Conservation (phyloP, 37 sponge, comb jelly and placozoan species). For the Agelas oroides region DNA sequence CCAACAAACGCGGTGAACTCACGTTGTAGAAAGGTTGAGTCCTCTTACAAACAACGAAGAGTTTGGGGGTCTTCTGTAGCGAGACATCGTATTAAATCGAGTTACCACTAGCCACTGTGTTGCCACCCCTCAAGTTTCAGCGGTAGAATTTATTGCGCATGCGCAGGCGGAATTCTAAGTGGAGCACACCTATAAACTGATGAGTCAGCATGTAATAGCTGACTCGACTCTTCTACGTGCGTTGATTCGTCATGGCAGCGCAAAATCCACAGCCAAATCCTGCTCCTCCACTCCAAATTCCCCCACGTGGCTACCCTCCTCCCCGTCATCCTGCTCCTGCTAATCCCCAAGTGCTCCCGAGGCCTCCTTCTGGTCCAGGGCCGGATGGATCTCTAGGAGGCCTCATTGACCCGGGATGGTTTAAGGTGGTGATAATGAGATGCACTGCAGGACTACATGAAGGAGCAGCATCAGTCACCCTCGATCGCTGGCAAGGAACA, state of each 20-base stretch:
- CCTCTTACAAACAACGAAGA: constrained; percentile 87
- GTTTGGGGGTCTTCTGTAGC: constrained; percentile 84
- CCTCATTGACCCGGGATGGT: constrained; percentile 44
- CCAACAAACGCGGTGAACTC: too few relatives aligned
- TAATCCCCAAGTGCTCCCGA: too few relatives aligned
- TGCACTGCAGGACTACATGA: constrained; percentile 46
- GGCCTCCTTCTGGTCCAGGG: constrained; percentile 1
- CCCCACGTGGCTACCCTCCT: constrained; percentile 1
- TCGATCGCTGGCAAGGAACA: constrained; percentile 27
- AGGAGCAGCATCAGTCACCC: constrained; percentile 45
- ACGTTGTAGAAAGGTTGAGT: constrained; percentile 81
- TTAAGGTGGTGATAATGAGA: constrained; percentile 56
- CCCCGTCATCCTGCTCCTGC: too few relatives aligned
- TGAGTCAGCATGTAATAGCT: neutral
- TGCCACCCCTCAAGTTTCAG: neutral
- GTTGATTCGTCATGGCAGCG: neutral
- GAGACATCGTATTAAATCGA: too few relatives aligned
- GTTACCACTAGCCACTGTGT: constrained; percentile 31
- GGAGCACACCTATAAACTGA: neutral
- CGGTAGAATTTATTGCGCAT: neutral
- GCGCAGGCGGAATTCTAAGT: neutral
- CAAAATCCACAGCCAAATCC: neutral
- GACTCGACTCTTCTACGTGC: neutral
- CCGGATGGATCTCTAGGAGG: neutral
- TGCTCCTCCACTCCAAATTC: constrained; percentile 51